A percentile compares a stretch with the other conserved stretches of the same genome.
phyloP scores from a whole-genome alignment of 2,797 vertebrate genomes.

The Mareca penelope region DNA sequence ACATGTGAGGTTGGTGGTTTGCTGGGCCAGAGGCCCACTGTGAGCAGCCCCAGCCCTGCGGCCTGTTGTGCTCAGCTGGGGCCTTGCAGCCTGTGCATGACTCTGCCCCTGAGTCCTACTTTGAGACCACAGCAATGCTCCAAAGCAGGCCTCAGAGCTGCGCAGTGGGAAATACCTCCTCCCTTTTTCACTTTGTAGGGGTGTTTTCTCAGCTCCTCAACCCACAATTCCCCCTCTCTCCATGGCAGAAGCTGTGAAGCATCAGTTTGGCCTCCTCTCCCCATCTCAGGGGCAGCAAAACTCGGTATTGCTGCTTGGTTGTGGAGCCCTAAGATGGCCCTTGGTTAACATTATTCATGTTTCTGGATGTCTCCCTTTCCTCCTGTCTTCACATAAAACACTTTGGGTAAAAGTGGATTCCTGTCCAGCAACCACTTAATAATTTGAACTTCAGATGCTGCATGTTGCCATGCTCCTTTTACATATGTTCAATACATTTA shows the following conservation, averaged over 20 bases:
- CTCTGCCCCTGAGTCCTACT: background rate
- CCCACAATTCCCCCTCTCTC: background rate
- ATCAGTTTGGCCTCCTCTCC: background rate
- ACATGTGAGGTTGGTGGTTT: accelerated
- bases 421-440: background rate
- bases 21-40: background rate
- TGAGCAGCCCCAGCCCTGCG: accelerated
- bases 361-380: background rate
- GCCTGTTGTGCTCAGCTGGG: background rate
- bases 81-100: background rate
- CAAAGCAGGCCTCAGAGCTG: background rate
- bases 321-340: background rate
- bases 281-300: background rate
- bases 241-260: background rate
- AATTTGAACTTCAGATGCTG: slow-evolving; percentile 6
- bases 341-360: background rate
- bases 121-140: background rate
- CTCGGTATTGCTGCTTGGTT: background rate
- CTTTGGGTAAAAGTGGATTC: background rate
- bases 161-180: accelerated
- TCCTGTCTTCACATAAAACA: slow-evolving; percentile 3
- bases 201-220: background rate
- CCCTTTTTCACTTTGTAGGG: background rate
- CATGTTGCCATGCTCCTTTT: background rate
- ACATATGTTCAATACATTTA: slow-evolving; percentile 18